These are phyloP conservation scores for Enteromius anoplus DNA, from an alignment of 2,797 vertebrate species.

Conservation along the genomic window DNA sequence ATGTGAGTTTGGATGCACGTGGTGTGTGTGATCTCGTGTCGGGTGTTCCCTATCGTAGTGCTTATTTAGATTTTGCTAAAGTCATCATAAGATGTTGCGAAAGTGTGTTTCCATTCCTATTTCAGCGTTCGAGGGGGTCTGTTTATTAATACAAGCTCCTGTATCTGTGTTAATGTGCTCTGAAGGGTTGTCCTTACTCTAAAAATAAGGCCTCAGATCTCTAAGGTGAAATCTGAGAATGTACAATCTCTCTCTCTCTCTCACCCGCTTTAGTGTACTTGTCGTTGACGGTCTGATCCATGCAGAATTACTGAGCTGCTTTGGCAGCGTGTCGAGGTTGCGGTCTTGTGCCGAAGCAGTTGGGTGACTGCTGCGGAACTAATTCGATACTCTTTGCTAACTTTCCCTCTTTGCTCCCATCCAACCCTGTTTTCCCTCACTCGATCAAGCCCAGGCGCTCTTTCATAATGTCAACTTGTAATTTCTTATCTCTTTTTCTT, in stretches of 20 bases:
- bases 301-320: constrained; percentile 36
- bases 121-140: constrained; percentile 66
- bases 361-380: constrained; percentile 32
- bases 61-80: constrained; percentile 64
- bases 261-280: constrained; percentile 32
- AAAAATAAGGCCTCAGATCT: constrained; percentile 68
- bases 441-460: neutral
- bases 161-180: constrained; percentile 73
- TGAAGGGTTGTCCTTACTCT: constrained; percentile 69
- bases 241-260: constrained; percentile 45
- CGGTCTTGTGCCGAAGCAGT: constrained; percentile 9
- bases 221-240: constrained; percentile 69
- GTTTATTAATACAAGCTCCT: constrained; percentile 73
- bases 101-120: constrained; percentile 61
- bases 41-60: constrained; percentile 24
- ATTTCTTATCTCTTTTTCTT: constrained; percentile 27
- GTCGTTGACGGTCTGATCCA: constrained; percentile 34
- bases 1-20: neutral
- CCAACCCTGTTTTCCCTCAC: constrained; percentile 2
- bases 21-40: constrained; percentile 9
- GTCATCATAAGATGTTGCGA: constrained; percentile 70
- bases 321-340: constrained; percentile 32
- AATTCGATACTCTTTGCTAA: constrained; percentile 47
- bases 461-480: constrained; percentile 30
- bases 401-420: constrained; percentile 6